A percentile compares a stretch with the other conserved stretches of the same genome.
phyloP scores from a whole-genome alignment of 1,140 invertebrate species.

The Holotrichia oblita region DNA sequence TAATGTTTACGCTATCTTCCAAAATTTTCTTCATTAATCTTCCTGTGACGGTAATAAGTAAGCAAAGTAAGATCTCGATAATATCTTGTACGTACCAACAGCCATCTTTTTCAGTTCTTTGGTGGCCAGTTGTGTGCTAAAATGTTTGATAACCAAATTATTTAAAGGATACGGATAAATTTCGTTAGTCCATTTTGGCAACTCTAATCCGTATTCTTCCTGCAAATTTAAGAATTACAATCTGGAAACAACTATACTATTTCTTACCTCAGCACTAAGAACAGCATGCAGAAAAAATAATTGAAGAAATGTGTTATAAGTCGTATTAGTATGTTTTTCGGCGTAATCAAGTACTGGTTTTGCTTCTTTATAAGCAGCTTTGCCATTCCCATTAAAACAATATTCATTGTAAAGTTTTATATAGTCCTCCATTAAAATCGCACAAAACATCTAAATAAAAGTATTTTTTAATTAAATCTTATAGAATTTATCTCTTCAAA shows the following conservation, averaged over 20 bases:
- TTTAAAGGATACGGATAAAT: background rate
- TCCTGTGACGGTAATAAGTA: background rate
- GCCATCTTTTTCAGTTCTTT: background rate
- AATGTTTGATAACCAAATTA: background rate
- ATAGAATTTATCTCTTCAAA: background rate
- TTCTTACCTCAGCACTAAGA: background rate
- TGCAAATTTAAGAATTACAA: background rate
- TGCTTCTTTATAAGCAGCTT: background rate
- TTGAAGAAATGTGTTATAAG: background rate
- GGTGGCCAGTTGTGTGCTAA: background rate
- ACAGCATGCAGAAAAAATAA: background rate
- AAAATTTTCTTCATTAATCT: slow-evolving; percentile 14
- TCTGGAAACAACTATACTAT: background rate
- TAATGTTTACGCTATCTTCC: background rate
- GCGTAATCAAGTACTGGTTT: background rate
- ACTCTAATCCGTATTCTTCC: background rate
- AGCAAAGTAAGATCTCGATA: background rate
- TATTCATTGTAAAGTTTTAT: background rate
- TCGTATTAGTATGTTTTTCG: background rate
- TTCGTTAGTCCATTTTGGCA: background rate
- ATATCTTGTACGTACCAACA: background rate
- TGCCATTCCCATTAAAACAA: background rate
- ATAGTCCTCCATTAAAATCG: background rate
- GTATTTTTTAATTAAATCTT: background rate
- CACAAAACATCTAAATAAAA: background rate